Base-by-base conservation (phyloP, 2,888 invertebrate genomes). In the Phanerotoma sp. region DNA sequence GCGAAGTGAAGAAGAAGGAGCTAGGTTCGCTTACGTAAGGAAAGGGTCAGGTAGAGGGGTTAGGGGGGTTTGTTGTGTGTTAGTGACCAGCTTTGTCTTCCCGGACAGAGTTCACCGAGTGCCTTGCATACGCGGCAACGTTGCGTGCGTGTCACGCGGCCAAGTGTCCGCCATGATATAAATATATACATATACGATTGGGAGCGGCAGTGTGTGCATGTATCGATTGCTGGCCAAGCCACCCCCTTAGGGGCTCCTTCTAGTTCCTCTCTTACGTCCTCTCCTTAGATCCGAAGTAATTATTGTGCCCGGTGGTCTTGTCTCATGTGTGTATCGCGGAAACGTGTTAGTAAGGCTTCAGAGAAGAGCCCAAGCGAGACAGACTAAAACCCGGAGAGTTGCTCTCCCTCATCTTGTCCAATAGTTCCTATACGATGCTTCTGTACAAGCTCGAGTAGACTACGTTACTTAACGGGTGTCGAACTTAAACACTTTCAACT, bases 141-240 rank as follows among this genome's bases (percentile, higher is more conserved):
- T 48, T 49, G 44, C 49, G 51, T 53, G 52, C 52, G 49, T 54
- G 54, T 54, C 54, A 54, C 44, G 48, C 44, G 49, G 54, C 44
- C 54, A 37, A 46, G 49, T 49, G 49, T 49, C 54, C 54, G 54
- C 48, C 48, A 48, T 48, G 37, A 35, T 25, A 49, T 37, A 47
- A 21, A 47, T 16, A 47, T 44, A 28, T 46, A 46, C 33, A 49
- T 38, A 49, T 32, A 50, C 44, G 54, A 54, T 54, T 49, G 54
- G 45, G 49, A 50, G 49, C 52, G 52, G 38, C 35, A 37, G 49
- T 6, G 69, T 69, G 70, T 70, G 71, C 70, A 66, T 71, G 68
- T 73, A 77, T 77, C 73, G 77, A 77, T 77, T 77, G 71, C 71
- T 62, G 71, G 71, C 74, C 74, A 73, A 68, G 68, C 68, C 53